These are phyloP conservation scores for Malacoctenus gilli DNA, from an alignment of 2,797 vertebrate genomes.

Conservation along the genomic window DNA sequence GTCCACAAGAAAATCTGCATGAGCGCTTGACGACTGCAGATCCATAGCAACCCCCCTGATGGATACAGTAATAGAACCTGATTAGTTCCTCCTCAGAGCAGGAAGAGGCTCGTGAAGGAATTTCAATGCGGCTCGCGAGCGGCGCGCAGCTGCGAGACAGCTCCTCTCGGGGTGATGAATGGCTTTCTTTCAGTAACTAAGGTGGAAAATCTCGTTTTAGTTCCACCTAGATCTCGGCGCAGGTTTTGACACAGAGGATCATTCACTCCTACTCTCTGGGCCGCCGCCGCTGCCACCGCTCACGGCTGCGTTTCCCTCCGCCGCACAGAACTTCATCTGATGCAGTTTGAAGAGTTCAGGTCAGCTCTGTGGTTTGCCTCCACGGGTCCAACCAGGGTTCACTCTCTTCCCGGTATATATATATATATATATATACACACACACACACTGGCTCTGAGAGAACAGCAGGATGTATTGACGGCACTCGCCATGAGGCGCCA, in stretches of 20 bases:
- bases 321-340: slow-evolving; percentile 46
- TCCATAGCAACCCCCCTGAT: no score
- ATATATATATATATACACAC: slow-evolving; percentile 12
- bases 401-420: slow-evolving; percentile 28
- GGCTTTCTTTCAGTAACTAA: slow-evolving; percentile 53
- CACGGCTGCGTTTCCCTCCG: slow-evolving; percentile 50
- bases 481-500: not conserved
- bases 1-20: no score
- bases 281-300: slow-evolving; percentile 48
- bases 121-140: slow-evolving; percentile 28
- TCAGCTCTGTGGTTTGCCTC: slow-evolving; percentile 32
- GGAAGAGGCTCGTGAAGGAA: slow-evolving; percentile 33
- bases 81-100: slow-evolving; percentile 34
- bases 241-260: slow-evolving; percentile 60
- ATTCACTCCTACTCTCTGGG: slow-evolving; percentile 61
- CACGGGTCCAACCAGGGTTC: slow-evolving; percentile 17
- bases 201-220: slow-evolving; percentile 64
- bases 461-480: slow-evolving; percentile 1
- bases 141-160: slow-evolving; percentile 28
- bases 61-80: slow-evolving; percentile 5
- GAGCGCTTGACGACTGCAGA: no score
- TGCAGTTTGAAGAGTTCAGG: slow-evolving; percentile 39
- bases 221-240: slow-evolving; percentile 44
- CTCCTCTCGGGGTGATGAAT: slow-evolving; percentile 51
- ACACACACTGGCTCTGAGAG: not conserved